phyloP scores from a whole-genome alignment of 1,140 invertebrate species.

The Eupeodes corollae region DNA sequence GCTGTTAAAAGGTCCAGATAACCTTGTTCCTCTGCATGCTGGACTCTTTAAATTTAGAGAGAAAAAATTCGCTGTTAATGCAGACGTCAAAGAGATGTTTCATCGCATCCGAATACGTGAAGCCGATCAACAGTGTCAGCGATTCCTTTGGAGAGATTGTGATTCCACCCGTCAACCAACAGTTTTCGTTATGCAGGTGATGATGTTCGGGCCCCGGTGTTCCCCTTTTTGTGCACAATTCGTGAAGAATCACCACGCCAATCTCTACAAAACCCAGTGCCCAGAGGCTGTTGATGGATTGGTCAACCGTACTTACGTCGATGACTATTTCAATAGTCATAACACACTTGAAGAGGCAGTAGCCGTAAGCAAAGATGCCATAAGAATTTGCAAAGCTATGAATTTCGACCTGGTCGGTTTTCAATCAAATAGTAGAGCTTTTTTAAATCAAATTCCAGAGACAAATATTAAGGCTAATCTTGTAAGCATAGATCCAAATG shows the following conservation, averaged over 20 bases:
- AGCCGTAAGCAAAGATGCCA: too few species aligned
- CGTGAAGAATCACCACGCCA: not conserved
- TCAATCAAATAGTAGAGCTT: too few species aligned
- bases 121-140: not conserved
- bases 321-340: slow-evolving; percentile 28
- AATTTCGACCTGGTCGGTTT: too few species aligned
- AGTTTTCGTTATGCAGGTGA: not conserved
- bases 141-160: not conserved
- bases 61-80: not conserved
- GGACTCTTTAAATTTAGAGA: not conserved
- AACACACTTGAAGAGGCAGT: too few species aligned
- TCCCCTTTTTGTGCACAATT: not conserved
- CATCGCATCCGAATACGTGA: not conserved
- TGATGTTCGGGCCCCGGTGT: not conserved
- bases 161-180: not conserved
- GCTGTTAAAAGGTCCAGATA: not conserved
- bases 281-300: slow-evolving; percentile 20
- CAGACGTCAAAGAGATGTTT: not conserved
- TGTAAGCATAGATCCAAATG: too few species aligned
- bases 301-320: slow-evolving; percentile 25
- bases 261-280: slow-evolving; percentile 8
- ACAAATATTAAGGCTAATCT: too few species aligned
- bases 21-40: not conserved
- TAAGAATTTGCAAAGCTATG: too few species aligned
- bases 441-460: too few species aligned